Conservation (phyloP, 2,797 vertebrate species). For the Eptatretus atami region DNA sequence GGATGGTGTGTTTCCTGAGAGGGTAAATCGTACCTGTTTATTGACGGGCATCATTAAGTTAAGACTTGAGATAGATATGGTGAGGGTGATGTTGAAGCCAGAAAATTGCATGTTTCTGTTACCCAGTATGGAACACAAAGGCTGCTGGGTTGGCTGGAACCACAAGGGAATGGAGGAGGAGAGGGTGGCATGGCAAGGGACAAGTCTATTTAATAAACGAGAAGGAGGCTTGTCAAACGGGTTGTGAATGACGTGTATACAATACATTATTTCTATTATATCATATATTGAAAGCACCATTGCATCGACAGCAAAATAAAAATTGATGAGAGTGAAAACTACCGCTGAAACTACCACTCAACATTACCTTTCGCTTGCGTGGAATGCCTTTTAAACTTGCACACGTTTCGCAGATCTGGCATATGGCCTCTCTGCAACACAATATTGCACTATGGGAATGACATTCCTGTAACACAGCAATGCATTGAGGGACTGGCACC, state of each 20-base stretch:
- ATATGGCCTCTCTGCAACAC: constrained; percentile 52
- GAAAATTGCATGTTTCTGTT: constrained; percentile 61
- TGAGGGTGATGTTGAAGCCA: constrained; percentile 38
- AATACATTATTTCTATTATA: neutral
- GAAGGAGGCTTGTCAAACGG: neutral
- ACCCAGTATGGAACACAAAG: constrained; percentile 36
- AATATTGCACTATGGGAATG: too few species aligned
- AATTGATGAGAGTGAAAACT: constrained; percentile 5
- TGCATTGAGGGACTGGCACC: too few species aligned
- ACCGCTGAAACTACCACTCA: constrained; percentile 9
- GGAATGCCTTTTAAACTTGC: constrained; percentile 23
- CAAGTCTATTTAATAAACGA: neutral
- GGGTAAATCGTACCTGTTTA: constrained; percentile 26
- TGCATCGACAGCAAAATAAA: constrained; percentile 6
- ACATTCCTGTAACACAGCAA: too few species aligned
- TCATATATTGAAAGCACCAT: constrained; percentile 7
- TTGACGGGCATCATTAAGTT: constrained; percentile 29
- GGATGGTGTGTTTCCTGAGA: too few species aligned
- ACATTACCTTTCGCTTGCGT: constrained; percentile 39
- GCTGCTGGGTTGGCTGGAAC: constrained; percentile 17
- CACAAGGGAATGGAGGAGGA: neutral
- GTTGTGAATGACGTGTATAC: neutral
- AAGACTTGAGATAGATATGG: constrained; percentile 40
- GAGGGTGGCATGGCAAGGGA: neutral
- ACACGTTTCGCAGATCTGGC: constrained; percentile 37